phyloP scores from a whole-genome alignment of 2,888 invertebrate genomes.

The Branchipolynoe longqiensis region DNA sequence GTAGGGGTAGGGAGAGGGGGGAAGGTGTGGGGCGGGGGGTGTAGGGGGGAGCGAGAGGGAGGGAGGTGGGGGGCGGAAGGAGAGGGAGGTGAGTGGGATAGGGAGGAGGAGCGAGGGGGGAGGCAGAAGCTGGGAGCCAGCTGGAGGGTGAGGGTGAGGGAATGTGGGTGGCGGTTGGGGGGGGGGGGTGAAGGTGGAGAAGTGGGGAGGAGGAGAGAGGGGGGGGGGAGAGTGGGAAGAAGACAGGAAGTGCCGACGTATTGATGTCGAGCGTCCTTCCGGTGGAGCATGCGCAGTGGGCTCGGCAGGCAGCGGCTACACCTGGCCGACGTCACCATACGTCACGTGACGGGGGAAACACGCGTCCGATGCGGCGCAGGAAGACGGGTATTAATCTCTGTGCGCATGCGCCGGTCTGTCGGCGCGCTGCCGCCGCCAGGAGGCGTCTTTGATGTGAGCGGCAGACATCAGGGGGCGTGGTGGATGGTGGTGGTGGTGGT shows the following conservation, averaged over 20 bases:
- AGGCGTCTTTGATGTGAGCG: not conserved
- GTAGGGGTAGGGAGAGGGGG: too few species aligned
- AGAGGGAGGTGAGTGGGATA: too few species aligned
- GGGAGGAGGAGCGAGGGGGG: too few species aligned
- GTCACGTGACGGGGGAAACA: slow-evolving; percentile 15
- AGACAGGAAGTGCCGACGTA: not conserved
- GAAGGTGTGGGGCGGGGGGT: too few species aligned
- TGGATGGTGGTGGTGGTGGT: not conserved
- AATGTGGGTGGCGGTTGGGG: too few species aligned
- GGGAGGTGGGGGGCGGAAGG: too few species aligned
- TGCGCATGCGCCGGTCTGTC: not conserved
- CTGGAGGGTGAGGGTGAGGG: too few species aligned
- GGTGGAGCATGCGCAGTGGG: slow-evolving; percentile 21
- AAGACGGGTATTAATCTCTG: slow-evolving; percentile 37
- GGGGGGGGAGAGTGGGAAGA: not conserved
- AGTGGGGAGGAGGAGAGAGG: too few species aligned
- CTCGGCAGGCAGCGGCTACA: not conserved
- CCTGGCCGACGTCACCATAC: slow-evolving; percentile 15
- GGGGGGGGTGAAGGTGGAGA: too few species aligned
- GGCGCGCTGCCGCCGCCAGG: not conserved
- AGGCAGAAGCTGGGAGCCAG: too few species aligned
- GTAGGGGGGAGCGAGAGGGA: too few species aligned
- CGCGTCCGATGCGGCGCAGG: slow-evolving; percentile 9
- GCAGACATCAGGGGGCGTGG: not conserved
- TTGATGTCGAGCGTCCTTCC: slow-evolving; percentile 27